Conservation (phyloP, 2,888 invertebrate genomes). For the Rhagophthalmus giganteus region DNA sequence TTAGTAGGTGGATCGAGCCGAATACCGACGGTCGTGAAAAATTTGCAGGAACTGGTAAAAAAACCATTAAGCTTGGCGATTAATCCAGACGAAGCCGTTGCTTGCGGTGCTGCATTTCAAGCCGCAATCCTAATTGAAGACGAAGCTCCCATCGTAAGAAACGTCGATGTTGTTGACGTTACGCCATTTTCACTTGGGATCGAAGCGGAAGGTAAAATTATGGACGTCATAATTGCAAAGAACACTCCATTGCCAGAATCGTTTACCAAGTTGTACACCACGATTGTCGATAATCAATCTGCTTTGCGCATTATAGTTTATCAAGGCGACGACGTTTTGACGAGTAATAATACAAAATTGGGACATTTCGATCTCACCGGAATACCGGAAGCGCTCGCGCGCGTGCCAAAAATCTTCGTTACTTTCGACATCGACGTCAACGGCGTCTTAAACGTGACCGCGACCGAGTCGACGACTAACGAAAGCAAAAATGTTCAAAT, state of each 20-base stretch:
- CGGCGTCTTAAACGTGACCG: slow-evolving; percentile 27
- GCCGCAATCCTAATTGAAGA: slow-evolving; percentile 27
- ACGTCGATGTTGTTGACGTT: slow-evolving; percentile 22
- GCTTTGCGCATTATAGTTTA: slow-evolving; percentile 25
- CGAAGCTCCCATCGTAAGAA: slow-evolving; percentile 1
- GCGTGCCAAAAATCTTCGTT: slow-evolving; percentile 19
- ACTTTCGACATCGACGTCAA: slow-evolving; percentile 25
- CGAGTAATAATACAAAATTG: slow-evolving; percentile 21
- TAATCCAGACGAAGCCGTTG: slow-evolving; percentile 31
- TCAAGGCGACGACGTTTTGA: slow-evolving; percentile 27
- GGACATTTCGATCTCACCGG: slow-evolving; percentile 26
- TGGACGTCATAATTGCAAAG: slow-evolving; percentile 25
- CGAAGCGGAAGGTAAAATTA: slow-evolving; percentile 20
- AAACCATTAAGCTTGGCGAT: slow-evolving; percentile 23
- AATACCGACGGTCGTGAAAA: slow-evolving; percentile 20
- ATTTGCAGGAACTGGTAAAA: slow-evolving; percentile 20
- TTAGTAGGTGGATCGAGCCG: slow-evolving; percentile 30
- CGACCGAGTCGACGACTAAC: slow-evolving; percentile 16
- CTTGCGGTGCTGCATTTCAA: slow-evolving; percentile 29
- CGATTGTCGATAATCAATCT: slow-evolving; percentile 19
- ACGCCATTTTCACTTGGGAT: slow-evolving; percentile 29
- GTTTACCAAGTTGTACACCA: slow-evolving; percentile 23
- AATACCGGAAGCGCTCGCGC: slow-evolving; percentile 18
- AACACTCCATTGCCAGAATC: slow-evolving; percentile 23
- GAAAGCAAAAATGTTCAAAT: slow-evolving; percentile 8